Percentiles rank a stretch among this genome's conserved stretches.
phyloP scores from a whole-genome alignment of 2,888 invertebrate species.

The Hypomecis punctinalis region DNA sequence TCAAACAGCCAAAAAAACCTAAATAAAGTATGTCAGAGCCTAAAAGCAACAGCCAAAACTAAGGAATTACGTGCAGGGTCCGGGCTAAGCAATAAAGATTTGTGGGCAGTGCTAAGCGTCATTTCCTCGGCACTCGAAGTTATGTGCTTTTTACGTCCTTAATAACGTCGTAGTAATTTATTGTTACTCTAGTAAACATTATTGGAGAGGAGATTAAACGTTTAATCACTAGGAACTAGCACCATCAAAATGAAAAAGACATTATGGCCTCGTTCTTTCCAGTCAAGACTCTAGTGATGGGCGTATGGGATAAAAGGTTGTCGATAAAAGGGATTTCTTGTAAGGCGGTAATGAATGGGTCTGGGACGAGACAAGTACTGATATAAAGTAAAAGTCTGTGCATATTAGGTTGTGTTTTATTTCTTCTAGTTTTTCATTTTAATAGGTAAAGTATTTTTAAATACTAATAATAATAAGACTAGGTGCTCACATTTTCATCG shows the following conservation, averaged over 20 bases:
- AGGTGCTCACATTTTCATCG: no score
- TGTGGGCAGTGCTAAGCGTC: not conserved
- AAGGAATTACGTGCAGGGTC: not conserved
- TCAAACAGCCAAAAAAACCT: no score
- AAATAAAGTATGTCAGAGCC: no score
- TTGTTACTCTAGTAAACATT: slow-evolving; percentile 29
- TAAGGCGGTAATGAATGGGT: not conserved
- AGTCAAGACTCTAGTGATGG: slow-evolving; percentile 33
- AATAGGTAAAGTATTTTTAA: no score
- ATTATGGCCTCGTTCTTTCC: slow-evolving; percentile 43
- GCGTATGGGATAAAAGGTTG: slow-evolving; percentile 7
- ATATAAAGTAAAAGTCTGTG: no score
- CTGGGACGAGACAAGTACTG: not conserved
- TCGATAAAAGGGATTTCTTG: not conserved
- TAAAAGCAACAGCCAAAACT: not conserved
- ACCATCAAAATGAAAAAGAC: slow-evolving; percentile 46
- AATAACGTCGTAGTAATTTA: slow-evolving; percentile 20
- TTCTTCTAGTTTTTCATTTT: no score
- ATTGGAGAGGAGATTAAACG: slow-evolving; percentile 40
- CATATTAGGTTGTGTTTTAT: no score
- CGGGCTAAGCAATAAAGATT: not conserved
- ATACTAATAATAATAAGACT: no score
- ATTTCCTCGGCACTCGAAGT: slow-evolving; percentile 11
- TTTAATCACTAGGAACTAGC: slow-evolving; percentile 45
- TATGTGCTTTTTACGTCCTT: slow-evolving; percentile 30